Evolutionary conservation across 2,888 invertebrate species (phyloP).

Genomic region (Cephus runcator): DNA sequence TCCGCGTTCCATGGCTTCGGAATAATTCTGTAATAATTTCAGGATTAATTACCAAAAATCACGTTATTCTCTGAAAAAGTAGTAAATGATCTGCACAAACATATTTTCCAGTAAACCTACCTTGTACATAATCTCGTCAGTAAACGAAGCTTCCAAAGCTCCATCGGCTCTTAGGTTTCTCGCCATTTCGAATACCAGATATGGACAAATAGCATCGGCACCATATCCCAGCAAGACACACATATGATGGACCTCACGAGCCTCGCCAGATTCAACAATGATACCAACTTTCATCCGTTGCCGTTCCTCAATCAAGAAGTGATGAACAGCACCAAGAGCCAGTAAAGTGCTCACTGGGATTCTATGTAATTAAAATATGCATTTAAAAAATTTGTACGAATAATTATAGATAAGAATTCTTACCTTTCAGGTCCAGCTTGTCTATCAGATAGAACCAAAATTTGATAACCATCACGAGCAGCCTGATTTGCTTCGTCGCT

Average conservation of each 20-base stretch:
- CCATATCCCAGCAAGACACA: conserved; percentile 96
- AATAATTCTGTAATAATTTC: conserved; percentile 74
- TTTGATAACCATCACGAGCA: conserved; percentile 80
- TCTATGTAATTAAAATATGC: conserved; percentile 51
- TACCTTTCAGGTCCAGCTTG: conserved; percentile 70
- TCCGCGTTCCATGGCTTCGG: conserved; percentile 91
- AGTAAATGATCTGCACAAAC: neutral
- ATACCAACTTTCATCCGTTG: conserved; percentile 97
- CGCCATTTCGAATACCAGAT: conserved; percentile 94
- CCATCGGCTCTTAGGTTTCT: conserved; percentile 87
- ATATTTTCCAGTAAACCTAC: conserved; percentile 55
- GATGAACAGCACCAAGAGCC: conserved; percentile 93
- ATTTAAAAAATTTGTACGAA: conserved; percentile 8
- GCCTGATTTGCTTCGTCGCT: conserved; percentile 85
- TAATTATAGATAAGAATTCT: neutral
- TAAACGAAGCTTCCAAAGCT: conserved; percentile 79
- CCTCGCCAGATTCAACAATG: conserved; percentile 95
- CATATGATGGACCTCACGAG: conserved; percentile 95
- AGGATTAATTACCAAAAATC: neutral
- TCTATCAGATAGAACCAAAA: conserved; percentile 89
- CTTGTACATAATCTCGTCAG: conserved; percentile 83
- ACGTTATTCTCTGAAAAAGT: neutral
- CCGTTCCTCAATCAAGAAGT: conserved; percentile 92
- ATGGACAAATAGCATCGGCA: conserved; percentile 98
- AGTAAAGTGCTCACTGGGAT: conserved; percentile 85